Percentiles rank a stretch among this genome's conserved stretches.
phyloP scores from a whole-genome alignment of 2,888 invertebrate species.

The Nymphalis polychloros region DNA sequence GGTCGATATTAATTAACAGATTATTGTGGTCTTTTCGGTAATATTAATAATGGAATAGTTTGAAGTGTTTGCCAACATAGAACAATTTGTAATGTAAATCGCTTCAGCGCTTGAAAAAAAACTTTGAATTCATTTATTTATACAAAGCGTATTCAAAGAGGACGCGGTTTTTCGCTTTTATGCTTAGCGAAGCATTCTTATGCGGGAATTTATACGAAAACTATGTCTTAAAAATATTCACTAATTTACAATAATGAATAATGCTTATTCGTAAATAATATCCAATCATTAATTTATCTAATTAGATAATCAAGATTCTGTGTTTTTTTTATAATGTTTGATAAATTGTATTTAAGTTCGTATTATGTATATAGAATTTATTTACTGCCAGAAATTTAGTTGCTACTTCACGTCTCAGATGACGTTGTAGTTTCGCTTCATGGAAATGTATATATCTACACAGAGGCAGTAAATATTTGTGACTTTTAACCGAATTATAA shows the following conservation, averaged over 20 bases:
- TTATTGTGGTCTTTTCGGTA: background rate
- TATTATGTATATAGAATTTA: too few relatives aligned
- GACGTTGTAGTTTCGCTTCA: too few relatives aligned
- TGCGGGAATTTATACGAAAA: constrained; percentile 5
- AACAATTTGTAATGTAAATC: background rate
- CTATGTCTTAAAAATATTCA: background rate
- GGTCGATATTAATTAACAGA: too few relatives aligned
- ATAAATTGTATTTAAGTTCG: too few relatives aligned
- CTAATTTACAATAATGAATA: background rate
- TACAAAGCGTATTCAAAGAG: constrained; percentile 4
- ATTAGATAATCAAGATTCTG: too few relatives aligned
- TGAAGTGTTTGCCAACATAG: background rate
- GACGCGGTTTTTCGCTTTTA: constrained; percentile 9
- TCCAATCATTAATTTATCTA: too few relatives aligned
- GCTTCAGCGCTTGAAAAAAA: background rate
- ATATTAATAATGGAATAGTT: background rate
- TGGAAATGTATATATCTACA: background rate
- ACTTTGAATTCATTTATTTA: constrained; percentile 1
- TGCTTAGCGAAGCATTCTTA: constrained; percentile 9
- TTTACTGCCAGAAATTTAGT: too few relatives aligned
- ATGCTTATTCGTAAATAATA: too few relatives aligned
- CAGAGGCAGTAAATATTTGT: background rate
- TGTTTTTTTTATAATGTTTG: too few relatives aligned
- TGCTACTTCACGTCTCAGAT: too few relatives aligned
- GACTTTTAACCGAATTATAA: background rate